Percentiles rank a stretch among this genome's conserved stretches.
Conservation (phyloP, 2,888 invertebrate species). For the Chloroclystis v-ata region DNA sequence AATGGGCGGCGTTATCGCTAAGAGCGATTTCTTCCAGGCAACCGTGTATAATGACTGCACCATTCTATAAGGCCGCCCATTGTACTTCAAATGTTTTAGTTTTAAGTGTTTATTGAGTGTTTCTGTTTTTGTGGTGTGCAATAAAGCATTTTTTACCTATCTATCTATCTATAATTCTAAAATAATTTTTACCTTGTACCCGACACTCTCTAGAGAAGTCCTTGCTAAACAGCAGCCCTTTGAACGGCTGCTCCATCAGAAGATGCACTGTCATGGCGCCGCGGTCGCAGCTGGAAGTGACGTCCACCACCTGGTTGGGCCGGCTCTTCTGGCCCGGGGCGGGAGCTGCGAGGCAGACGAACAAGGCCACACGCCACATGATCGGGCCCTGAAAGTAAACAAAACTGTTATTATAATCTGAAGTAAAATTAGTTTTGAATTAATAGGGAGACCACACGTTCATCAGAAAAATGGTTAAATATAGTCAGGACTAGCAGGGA, state of each 20-base stretch:
- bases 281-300: constrained; percentile 81
- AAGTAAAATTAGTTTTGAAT: too few species aligned
- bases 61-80: too few species aligned
- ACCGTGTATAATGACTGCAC: too few species aligned
- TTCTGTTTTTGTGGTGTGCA: neutral
- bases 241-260: constrained; percentile 80
- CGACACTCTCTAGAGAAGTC: constrained; percentile 86
- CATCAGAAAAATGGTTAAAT: too few species aligned
- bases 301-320: constrained; percentile 77
- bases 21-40: too few species aligned
- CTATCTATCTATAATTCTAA: neutral
- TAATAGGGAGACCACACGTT: too few species aligned
- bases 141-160: neutral
- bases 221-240: constrained; percentile 85
- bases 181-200: constrained; percentile 72
- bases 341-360: constrained; percentile 41
- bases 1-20: too few species aligned
- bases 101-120: neutral
- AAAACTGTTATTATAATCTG: constrained; percentile 1
- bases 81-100: too few species aligned
- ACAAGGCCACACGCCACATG: constrained; percentile 61
- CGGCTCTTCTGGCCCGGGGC: constrained; percentile 41
- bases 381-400: constrained; percentile 38
- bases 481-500: too few species aligned
- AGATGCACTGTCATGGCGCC: constrained; percentile 80